Percentiles rank a stretch among this genome's conserved stretches.
Evolutionary conservation across 2,797 vertebrate genomes (phyloP).

Genomic region (Anas acuta): DNA sequence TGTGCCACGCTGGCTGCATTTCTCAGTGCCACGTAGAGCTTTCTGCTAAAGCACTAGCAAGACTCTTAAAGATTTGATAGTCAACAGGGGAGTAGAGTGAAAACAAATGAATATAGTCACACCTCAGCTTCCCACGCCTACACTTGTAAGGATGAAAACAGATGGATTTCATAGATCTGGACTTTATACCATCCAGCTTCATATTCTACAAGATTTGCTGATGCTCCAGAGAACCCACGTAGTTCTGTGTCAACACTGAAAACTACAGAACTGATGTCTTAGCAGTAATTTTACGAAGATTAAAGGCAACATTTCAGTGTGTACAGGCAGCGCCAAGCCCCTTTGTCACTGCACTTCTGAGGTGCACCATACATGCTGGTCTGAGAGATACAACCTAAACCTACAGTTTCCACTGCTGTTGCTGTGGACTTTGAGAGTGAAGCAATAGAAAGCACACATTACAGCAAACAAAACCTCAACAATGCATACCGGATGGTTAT

Average conservation of each 20-base stretch:
- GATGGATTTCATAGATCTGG: not conserved
- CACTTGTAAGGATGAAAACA: not conserved
- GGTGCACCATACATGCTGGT: not conserved
- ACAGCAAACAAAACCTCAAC: not conserved
- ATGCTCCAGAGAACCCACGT: not conserved
- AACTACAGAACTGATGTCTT: not conserved
- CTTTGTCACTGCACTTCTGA: not conserved
- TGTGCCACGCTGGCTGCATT: not conserved
- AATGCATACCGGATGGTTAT: not conserved
- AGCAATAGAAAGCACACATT: not conserved
- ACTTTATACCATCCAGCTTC: not conserved
- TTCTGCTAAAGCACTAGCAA: not conserved
- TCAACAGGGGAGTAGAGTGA: not conserved
- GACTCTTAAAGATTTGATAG: not conserved
- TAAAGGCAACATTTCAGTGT: rapidly evolving
- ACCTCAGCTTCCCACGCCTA: not conserved
- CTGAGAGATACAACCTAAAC: not conserved
- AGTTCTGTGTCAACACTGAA: not conserved
- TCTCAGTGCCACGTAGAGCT: not conserved
- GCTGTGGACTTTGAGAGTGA: not conserved
- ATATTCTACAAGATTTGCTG: not conserved
- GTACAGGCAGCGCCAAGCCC: not conserved
- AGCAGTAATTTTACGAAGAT: not conserved
- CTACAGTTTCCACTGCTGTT: not conserved
- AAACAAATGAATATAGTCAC: not conserved